Evolutionary conservation across 1,140 invertebrate genomes (phyloP).

Genomic region (Homarus americanus): DNA sequence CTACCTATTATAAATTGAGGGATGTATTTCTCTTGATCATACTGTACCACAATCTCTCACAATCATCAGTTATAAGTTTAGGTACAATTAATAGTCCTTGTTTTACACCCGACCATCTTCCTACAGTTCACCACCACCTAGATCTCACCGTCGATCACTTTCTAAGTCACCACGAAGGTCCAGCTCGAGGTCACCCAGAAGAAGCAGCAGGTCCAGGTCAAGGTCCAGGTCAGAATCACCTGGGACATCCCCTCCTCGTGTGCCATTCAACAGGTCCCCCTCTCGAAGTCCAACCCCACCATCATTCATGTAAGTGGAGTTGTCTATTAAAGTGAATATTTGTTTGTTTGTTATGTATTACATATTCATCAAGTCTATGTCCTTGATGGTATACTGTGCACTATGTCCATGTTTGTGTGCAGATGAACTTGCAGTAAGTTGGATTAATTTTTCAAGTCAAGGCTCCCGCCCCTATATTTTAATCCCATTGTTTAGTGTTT

Average conservation of each 20-base stretch:
- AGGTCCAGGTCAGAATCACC: conserved; percentile 65
- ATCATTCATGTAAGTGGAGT: conserved; percentile 66
- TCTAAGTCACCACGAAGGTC: background rate
- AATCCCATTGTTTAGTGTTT: too few relatives aligned
- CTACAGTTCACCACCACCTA: conserved; percentile 55
- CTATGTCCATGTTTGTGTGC: too few relatives aligned
- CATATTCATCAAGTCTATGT: too few relatives aligned
- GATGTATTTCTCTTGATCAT: background rate
- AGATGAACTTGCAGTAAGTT: too few relatives aligned
- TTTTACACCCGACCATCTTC: background rate
- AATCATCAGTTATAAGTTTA: background rate
- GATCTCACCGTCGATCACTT: conserved; percentile 69
- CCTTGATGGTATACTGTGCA: too few relatives aligned
- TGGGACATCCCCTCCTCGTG: conserved; percentile 60
- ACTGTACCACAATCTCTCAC: background rate
- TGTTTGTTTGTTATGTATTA: too few relatives aligned
- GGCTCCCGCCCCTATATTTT: background rate
- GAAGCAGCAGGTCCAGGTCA: conserved; percentile 30
- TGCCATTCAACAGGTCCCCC: conserved; percentile 57
- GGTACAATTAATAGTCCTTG: background rate
- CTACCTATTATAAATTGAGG: background rate
- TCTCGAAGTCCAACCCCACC: conserved; percentile 66
- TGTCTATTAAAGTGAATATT: too few relatives aligned
- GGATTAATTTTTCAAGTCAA: too few relatives aligned
- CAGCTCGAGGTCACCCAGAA: conserved; percentile 30